Evolutionary conservation across 2,797 vertebrate genomes (phyloP), one percentile per base, ranked within the genome.

Genomic region (Lithobates sylvaticus): DNA sequence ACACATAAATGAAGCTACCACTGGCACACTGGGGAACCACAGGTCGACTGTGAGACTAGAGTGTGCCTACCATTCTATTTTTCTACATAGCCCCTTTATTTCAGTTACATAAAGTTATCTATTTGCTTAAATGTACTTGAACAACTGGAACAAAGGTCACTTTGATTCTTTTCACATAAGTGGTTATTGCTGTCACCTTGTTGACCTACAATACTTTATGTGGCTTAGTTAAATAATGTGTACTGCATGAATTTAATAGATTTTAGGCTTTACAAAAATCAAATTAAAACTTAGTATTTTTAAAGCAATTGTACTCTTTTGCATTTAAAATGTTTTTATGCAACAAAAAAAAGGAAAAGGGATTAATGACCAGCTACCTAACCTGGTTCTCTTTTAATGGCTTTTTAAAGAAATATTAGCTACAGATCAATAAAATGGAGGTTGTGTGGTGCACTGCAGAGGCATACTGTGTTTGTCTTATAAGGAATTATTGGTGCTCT

Each of bases 341-440:
- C 21, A 61, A 61, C n/a, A n/a, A 61, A 54, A 54, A 18, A 13
- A 18, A 54, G 18, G 21, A 58, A 76, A 10, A 18, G 78, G 70
- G 76, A 84, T 78, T 73, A 85, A 85, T 74, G 70, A 71, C 27
- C 29, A 39, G 29, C 27, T 54, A 32, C 50, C 50, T 23, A 34
- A 50, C 54, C 42, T 68, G 36, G 70, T 39, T 58, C 34, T 27
- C 4, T 3, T 32, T 26, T 69, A 86, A 69, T 76, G 78, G 27
- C 77, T 61, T 85, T 58, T 61, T 34, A 85, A 65, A 54, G 70
- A 80, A 58, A 80, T 68, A 68, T 32, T 70, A 85, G 54, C 47
- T 74, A n/a, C 21, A 47, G 36, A 86, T 86, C 70, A 65, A 86
- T 86, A 76, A 69, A 80, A 42, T 42, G 8, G 10, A 54, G 84